Base-by-base conservation (phyloP, 2,797 vertebrate species). In the Micrastur ruficollis region DNA sequence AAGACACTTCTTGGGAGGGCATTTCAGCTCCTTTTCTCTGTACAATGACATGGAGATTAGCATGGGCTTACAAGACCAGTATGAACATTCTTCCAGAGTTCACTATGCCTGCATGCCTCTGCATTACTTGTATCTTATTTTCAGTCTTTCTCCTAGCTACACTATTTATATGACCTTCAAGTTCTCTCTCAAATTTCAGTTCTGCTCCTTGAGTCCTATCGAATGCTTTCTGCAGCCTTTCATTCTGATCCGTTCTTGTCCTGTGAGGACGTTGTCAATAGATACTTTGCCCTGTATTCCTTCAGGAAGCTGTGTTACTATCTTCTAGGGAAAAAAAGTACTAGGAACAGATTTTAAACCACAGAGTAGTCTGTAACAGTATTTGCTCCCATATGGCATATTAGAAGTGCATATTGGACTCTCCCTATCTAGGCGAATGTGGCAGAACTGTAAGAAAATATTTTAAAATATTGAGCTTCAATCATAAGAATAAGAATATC, bases 261-360 rank as follows among this genome's bases (percentile, higher is more conserved):
- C 18, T 95, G 22, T 52, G 55, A 79, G 31, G 53, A 63, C 4
- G 4, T 40, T 59, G 32, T 14, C 71, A 50, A 7, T 55, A 58
- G 21, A 71, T 49, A 27, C 10, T 81, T 93, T 52, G 25, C 6
- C 10, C 62, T 47, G 11, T 84, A 50, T 72, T 96, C 46, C 59
- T 90, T 89, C 44, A 29, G 80, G 50, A 70, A 78, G 31, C 12
- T 61, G 29, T 58, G 46, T 16, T 72, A n/a, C 29, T 14, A 62
- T 3, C 0, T 91, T 68, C 5, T 22, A 25, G 13, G 29, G 8
- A 10, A 22, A 11, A 4, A 6, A 36, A 12, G 10, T 36, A n/a
- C 8, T 8, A 70, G 52, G 27, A 81, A 32, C 55, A 80, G 36
- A 68, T 74, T 83, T 90, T 68, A 72, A 68, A 38, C 12, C 18